Evolutionary conservation across 1,140 invertebrate species (phyloP).

Genomic region (Drosophila bipectinata): DNA sequence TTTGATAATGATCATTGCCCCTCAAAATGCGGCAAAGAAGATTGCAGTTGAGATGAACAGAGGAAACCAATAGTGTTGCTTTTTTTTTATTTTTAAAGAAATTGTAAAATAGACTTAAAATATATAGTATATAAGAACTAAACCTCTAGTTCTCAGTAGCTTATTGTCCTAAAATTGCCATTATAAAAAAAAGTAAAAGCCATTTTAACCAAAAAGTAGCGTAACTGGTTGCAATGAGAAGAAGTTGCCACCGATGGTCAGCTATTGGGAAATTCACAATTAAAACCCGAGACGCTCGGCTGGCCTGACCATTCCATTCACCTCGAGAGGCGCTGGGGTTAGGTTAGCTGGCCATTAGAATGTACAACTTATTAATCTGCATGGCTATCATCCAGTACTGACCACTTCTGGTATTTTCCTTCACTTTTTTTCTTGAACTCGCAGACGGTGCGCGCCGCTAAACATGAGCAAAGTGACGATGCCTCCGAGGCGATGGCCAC

Average conservation of each 20-base stretch:
- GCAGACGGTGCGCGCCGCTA: constrained; percentile 60
- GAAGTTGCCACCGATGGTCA: constrained; percentile 38
- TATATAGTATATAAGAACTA: too few species aligned
- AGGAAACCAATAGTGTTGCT: constrained; percentile 23
- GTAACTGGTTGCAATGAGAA: constrained; percentile 7
- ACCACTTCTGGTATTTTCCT: constrained; percentile 8
- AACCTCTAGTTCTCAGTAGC: too few species aligned
- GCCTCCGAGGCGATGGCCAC: constrained; percentile 50
- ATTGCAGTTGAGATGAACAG: constrained; percentile 18
- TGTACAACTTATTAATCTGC: constrained; percentile 47
- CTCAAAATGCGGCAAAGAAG: constrained; percentile 12
- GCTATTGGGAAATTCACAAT: constrained; percentile 66
- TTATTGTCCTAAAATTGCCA: background rate
- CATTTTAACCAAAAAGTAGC: background rate
- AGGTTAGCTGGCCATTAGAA: constrained; percentile 59
- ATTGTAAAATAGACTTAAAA: too few species aligned
- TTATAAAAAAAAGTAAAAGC: background rate
- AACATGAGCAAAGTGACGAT: constrained; percentile 54
- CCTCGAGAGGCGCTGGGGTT: constrained; percentile 38
- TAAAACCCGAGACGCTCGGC: constrained; percentile 51
- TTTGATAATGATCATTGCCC: constrained; percentile 72
- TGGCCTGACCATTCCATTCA: constrained; percentile 42
- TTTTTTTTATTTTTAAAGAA: too few species aligned
- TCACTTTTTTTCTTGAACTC: constrained; percentile 11
- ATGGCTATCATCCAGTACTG: constrained; percentile 28